Conservation (phyloP, 2,113 vertebrate genomes). For the Oreocharis arfaki region DNA sequence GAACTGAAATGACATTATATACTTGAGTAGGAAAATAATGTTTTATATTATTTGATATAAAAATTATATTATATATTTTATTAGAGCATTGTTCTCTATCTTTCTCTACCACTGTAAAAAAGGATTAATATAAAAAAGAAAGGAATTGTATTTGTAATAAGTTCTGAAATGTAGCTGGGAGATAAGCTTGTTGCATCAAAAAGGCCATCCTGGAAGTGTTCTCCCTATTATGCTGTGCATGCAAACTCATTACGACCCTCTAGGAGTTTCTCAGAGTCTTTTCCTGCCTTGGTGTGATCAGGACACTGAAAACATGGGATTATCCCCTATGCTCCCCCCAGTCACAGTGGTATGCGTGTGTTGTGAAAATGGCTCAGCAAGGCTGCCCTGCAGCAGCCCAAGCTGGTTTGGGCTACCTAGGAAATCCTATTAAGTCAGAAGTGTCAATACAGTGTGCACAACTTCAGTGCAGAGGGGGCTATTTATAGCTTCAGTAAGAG, state of each 20-base stretch:
- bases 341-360: accelerated
- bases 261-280: not conserved
- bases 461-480: not conserved
- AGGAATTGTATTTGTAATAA: not conserved
- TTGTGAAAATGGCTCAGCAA: not conserved
- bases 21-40: not conserved
- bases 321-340: not conserved
- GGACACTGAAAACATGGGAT: not conserved
- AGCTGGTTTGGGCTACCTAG: not conserved
- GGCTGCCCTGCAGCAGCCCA: not conserved
- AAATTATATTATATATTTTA: not conserved
- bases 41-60: not conserved
- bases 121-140: not conserved
- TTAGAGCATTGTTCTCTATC: not conserved
- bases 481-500: constrained; percentile 46
- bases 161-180: not conserved
- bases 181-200: not conserved
- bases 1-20: not conserved
- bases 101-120: not conserved
- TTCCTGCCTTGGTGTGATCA: not conserved
- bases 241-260: not conserved
- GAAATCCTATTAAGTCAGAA: constrained; percentile 49
- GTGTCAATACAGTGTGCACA: not conserved
- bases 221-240: not conserved
- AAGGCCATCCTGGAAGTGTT: not conserved